Evolutionary conservation across 1,140 invertebrate genomes (phyloP).

Genomic region (Eufriesea mexicana): DNA sequence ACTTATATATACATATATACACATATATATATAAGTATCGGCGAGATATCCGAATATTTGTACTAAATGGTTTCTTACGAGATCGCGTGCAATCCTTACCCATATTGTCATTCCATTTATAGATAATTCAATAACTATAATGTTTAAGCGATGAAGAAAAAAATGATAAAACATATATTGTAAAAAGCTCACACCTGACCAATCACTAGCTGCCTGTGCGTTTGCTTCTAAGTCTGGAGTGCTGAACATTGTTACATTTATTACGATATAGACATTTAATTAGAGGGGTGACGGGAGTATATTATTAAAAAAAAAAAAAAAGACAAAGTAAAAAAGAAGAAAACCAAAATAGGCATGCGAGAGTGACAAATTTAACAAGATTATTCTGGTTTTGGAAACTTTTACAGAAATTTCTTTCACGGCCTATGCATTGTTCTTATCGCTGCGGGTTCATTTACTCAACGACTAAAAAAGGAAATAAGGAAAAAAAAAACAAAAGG

Average conservation of each 20-base stretch:
- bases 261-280: slow-evolving; percentile 40
- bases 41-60: slow-evolving; percentile 22
- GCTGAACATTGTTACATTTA: slow-evolving; percentile 62
- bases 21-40: no score
- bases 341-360: slow-evolving; percentile 3
- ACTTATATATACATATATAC: slow-evolving; percentile 6
- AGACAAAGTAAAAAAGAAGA: background rate
- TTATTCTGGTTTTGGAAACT: slow-evolving; percentile 47
- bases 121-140: slow-evolving; percentile 47
- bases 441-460: slow-evolving; percentile 41
- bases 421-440: slow-evolving; percentile 44
- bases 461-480: background rate
- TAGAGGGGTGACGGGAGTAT: slow-evolving; percentile 4
- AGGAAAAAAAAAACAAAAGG: background rate
- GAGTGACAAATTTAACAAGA: slow-evolving; percentile 32
- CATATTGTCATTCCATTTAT: slow-evolving; percentile 71
- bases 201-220: slow-evolving; percentile 79
- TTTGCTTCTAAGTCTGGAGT: slow-evolving; percentile 71
- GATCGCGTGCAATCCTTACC: slow-evolving; percentile 58
- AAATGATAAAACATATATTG: slow-evolving; percentile 50
- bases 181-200: slow-evolving; percentile 77
- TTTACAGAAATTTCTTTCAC: slow-evolving; percentile 51
- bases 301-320: slow-evolving; percentile 14
- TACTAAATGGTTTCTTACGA: slow-evolving; percentile 51
- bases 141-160: slow-evolving; percentile 19